A percentile compares a stretch with the other conserved stretches of the same genome.
These are phyloP conservation scores for Spilarctia lutea DNA, from an alignment of 2,888 invertebrate species.

Conservation along the genomic window DNA sequence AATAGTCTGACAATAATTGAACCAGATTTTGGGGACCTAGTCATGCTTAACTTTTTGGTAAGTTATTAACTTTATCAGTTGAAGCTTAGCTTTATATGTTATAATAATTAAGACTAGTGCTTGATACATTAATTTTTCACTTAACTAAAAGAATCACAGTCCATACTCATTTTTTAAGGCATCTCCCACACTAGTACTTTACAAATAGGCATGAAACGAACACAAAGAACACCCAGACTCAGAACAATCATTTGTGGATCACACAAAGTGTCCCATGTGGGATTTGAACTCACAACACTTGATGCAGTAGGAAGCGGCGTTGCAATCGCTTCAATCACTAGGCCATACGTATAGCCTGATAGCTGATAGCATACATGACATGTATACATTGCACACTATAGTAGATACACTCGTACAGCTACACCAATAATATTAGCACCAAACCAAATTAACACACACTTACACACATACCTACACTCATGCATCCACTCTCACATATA, in stretches of 20 bases:
- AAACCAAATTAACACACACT: neutral
- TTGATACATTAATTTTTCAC: neutral
- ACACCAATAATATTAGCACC: neutral
- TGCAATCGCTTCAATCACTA: too few species aligned
- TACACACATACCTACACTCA: neutral
- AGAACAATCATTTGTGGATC: too few species aligned
- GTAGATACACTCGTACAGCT: neutral
- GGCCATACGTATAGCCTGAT: too few species aligned
- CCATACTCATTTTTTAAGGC: too few species aligned
- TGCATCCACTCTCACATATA: neutral
- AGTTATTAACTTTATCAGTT: conserved; percentile 19
- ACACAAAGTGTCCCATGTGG: too few species aligned
- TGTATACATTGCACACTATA: neutral
- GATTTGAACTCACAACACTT: too few species aligned
- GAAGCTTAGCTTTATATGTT: neutral
- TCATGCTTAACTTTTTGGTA: conserved; percentile 88
- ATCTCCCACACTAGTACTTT: too few species aligned
- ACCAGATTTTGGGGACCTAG: conserved; percentile 91
- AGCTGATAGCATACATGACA: too few species aligned
- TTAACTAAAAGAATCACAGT: neutral
- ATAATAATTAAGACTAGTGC: neutral
- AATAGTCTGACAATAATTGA: conserved; percentile 90
- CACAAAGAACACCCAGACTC: too few species aligned
- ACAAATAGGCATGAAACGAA: too few species aligned
- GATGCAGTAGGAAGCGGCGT: too few species aligned